Conservation (phyloP, 2,113 vertebrate species). For the Merops nubicus region DNA sequence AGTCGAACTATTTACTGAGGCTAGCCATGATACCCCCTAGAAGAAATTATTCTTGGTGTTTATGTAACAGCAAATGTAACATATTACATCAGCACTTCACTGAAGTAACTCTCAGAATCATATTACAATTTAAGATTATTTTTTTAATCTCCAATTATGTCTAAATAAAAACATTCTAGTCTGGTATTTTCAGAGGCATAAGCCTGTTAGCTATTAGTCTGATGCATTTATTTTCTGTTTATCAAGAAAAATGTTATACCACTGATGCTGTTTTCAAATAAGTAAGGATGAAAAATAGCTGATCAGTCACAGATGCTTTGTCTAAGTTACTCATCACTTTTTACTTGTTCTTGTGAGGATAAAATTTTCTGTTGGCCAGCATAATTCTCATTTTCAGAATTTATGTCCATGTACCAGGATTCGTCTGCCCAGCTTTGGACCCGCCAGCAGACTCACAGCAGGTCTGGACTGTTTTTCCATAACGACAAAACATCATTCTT, state of each 20-base stretch:
- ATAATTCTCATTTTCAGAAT: not conserved
- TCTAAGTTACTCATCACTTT: not conserved
- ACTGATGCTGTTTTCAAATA: not conserved
- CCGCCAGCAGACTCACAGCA: not conserved
- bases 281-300: not conserved
- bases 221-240: not conserved
- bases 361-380: not conserved
- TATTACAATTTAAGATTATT: not conserved
- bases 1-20: not conserved
- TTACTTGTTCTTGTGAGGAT: not conserved
- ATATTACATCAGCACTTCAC: not conserved
- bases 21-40: too few relatives aligned
- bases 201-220: not conserved
- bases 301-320: not conserved
- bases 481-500: not conserved
- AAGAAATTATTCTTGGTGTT: not conserved
- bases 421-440: not conserved
- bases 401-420: not conserved
- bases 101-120: not conserved
- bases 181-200: not conserved
- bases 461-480: fast-evolving
- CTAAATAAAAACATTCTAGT: not conserved
- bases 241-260: not conserved
- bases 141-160: not conserved
- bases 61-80: not conserved